Evolutionary conservation across 2,113 vertebrate species (phyloP).

Genomic region (Ictalurus punctatus): DNA sequence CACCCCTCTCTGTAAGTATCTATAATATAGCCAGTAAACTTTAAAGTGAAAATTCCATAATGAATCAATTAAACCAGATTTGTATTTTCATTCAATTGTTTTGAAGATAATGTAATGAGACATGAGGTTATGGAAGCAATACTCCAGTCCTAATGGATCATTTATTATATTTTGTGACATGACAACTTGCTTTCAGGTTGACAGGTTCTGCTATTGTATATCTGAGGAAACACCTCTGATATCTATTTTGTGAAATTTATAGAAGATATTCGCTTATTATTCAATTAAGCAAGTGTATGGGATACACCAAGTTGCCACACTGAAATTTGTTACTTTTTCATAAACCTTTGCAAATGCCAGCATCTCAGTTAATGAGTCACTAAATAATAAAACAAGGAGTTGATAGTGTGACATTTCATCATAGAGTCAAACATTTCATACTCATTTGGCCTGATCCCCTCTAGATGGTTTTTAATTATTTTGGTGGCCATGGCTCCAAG

Average conservation of each 20-base stretch:
- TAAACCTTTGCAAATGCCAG: conserved; percentile 24
- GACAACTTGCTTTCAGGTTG: not conserved
- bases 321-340: not conserved
- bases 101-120: conserved; percentile 27
- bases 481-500: conserved; percentile 7
- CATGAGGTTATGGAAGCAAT: conserved; percentile 8
- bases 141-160: not conserved
- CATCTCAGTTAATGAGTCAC: conserved; percentile 19
- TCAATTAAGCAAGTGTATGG: not conserved
- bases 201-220: not conserved
- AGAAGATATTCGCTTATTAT: not conserved
- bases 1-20: not conserved
- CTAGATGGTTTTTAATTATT: conserved; percentile 41
- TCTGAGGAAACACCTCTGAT: conserved; percentile 3
- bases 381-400: conserved; percentile 20
- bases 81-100: not conserved
- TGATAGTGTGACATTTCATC: conserved; percentile 30
- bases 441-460: conserved; percentile 2
- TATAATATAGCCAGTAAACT: not conserved
- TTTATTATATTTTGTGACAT: conserved; percentile 14
- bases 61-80: not conserved
- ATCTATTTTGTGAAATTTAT: not conserved
- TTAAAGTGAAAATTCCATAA: not conserved
- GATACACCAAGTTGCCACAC: not conserved
- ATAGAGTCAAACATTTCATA: conserved; percentile 24